Base-by-base conservation (phyloP, 1,140 invertebrate genomes). In the Caerostris darwini region DNA sequence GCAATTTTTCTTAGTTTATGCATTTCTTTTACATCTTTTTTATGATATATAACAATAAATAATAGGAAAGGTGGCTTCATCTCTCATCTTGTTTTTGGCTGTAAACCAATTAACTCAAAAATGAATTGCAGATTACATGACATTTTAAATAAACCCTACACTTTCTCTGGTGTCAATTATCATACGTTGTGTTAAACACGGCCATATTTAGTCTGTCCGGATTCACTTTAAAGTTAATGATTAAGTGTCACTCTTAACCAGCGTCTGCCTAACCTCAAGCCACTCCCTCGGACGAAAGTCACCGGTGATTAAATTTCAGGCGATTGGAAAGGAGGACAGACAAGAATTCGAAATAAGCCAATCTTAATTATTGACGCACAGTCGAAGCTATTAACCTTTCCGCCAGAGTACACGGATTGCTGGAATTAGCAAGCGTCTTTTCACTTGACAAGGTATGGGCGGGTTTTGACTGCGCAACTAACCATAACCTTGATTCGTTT, bases 351-450 rank as follows among this genome's bases (percentile, higher is more conserved):
- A 14, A 85, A 85, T 85, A 85, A 85, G 82, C 82, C 82, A 85
- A 58, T 85, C 82, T 85, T 85, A 85, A 85, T 85, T 85, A 85
- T 85, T 85, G 82, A 19, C 57, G 57, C 82, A 57, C 54, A 7
- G 82, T 57, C 57, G 19, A 85, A 85, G 57, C 82, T 85, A 85
- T 85, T 85, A 85, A 85, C 82, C 82, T 58, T 17, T 81, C 54
- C 14, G 57, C 82, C 82, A 34, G 82, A 85, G 4, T 85, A n/a
- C 54, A 85, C 57, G 17, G 17, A 85, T 85, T 58, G 56, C 54
- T n/a, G 17, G 82, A 85, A 85, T 85, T 85, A 57, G 82, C 82
- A 58, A 56, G 7, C 53, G 82, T 58, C 82, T 4, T 57, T 56
- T 34, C 56, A 17, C 0, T 3, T 34, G 54, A 85, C 82, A 85